Base-by-base conservation (phyloP, 1,140 invertebrate species). In the Steinernema feltiae region DNA sequence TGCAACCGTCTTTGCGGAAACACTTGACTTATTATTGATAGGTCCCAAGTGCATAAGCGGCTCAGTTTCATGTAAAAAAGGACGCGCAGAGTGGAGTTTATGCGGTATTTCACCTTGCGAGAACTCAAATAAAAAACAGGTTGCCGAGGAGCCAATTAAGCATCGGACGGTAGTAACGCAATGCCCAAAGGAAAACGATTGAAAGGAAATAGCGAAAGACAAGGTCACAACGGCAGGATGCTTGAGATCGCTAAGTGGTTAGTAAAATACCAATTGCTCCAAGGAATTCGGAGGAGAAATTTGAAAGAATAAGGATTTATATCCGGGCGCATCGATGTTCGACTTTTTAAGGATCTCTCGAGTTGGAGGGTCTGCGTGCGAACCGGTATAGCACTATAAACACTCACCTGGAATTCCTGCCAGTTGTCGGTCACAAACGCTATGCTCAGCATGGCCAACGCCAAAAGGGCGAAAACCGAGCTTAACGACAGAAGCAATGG, bases 181-280 rank as follows among this genome's bases (percentile, higher is more conserved):
- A 18, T 41, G 35, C 35, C 53, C 12, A 27, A 63, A 63, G 24
- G 53, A 27, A 63, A 63, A 21, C 53, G 15, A 3, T 63, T 27
- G 53, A 63, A 63, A 12, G 24, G 24, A 3, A 63, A 63, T 15
- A 15, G 24, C 2, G 12, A 63, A 41, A 63, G 3, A 21, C 53
- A 63, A 63, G 53, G 53, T 63, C 53, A 63, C 53, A 12, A 63
- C n/a, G n/a, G n/a, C n/a, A n/a, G n/a, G n/a, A n/a, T n/a, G n/a
- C n/a, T n/a, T n/a, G n/a, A n/a, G n/a, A n/a, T n/a, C n/a, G n/a
- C n/a, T n/a, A n/a, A n/a, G n/a, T n/a, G n/a, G n/a, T n/a, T n/a
- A n/a, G n/a, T n/a, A n/a, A n/a, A n/a, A n/a, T n/a, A n/a, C n/a
- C n/a, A n/a, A n/a, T n/a, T n/a, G n/a, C n/a, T n/a, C n/a, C n/a